Conservation (phyloP, 2,797 vertebrate genomes). For the Sebastes diploproa region DNA sequence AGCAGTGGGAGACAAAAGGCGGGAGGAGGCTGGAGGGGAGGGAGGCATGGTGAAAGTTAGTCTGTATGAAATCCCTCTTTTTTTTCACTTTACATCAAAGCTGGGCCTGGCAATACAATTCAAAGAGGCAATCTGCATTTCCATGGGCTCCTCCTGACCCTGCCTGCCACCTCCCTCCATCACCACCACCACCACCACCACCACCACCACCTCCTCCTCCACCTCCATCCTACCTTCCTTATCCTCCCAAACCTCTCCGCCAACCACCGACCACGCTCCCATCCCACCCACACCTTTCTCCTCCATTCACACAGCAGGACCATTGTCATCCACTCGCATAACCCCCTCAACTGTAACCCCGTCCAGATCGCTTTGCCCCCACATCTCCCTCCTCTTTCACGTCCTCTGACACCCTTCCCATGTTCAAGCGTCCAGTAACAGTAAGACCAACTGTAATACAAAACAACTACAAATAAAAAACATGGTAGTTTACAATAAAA, state of each 20-base stretch:
- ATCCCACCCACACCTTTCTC: conserved; percentile 65
- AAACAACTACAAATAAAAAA: background rate
- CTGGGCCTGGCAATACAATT: conserved; percentile 73
- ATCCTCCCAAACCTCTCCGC: conserved; percentile 44
- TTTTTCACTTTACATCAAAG: conserved; percentile 80
- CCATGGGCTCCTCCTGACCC: conserved; percentile 77
- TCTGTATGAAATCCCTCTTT: conserved; percentile 71
- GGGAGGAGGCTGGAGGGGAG: conserved; percentile 27
- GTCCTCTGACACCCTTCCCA: conserved; percentile 27
- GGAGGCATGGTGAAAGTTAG: conserved; percentile 69
- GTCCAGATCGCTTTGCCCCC: conserved; percentile 43
- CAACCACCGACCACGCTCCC: conserved; percentile 62
- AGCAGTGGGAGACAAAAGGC: conserved; percentile 56
- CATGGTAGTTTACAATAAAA: background rate
- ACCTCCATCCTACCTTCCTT: conserved; percentile 43
- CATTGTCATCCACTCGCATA: conserved; percentile 63
- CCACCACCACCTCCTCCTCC: background rate
- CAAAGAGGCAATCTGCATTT: conserved; percentile 82
- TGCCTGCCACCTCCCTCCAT: conserved; percentile 13
- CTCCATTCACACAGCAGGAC: conserved; percentile 71
- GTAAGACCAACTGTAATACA: background rate
- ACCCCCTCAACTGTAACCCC: conserved; percentile 38
- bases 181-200: background rate
- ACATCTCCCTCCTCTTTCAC: conserved; percentile 19
- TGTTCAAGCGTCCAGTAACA: conserved; percentile 3